phyloP scores from a whole-genome alignment of 2,113 vertebrate genomes.

The Antidorcas marsupialis region DNA sequence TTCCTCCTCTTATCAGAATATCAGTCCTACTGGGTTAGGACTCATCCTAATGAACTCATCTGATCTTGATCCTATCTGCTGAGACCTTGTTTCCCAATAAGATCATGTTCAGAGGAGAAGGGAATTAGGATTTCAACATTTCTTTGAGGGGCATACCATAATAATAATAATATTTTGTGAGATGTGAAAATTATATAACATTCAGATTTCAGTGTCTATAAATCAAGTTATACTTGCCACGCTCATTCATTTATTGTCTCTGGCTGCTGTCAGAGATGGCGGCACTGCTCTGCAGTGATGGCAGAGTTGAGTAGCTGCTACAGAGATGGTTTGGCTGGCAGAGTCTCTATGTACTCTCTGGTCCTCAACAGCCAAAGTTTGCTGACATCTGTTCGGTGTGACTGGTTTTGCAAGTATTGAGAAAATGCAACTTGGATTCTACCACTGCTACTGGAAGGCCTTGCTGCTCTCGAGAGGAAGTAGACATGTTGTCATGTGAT shows the following conservation, averaged over 20 bases:
- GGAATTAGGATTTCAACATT: neutral
- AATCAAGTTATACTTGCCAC: neutral
- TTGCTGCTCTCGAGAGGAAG: neutral
- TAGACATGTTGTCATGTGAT: neutral
- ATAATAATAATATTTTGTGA: neutral
- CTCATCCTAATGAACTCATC: neutral
- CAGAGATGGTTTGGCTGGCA: neutral
- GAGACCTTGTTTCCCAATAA: neutral
- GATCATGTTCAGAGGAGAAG: neutral
- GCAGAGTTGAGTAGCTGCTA: neutral
- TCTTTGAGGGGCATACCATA: neutral
- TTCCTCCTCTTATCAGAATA: neutral
- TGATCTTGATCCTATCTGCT: neutral
- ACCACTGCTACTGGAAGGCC: neutral
- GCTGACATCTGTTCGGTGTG: neutral
- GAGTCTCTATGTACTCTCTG: neutral
- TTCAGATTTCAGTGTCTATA: neutral
- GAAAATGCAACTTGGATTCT: neutral
- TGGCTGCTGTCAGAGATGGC: neutral
- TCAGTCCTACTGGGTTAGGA: neutral
- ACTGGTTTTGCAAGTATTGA: neutral
- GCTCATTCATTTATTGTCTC: neutral
- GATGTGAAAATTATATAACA: neutral
- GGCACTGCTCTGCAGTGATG: no score
- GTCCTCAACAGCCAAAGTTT: neutral